Evolutionary conservation across 2,888 invertebrate genomes (phyloP).

Genomic region (Mantis religiosa): DNA sequence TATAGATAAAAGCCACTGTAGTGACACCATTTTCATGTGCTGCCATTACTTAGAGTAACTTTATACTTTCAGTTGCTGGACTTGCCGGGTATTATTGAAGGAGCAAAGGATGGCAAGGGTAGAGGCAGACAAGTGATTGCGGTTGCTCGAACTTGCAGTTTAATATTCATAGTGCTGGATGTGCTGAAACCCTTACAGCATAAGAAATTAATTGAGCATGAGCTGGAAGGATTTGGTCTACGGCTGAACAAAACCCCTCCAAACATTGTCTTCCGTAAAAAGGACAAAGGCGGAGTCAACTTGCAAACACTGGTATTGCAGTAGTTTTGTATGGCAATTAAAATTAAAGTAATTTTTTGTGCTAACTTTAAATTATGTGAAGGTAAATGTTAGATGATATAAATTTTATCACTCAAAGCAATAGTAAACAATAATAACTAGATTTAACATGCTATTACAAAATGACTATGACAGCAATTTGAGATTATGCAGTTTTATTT

Average conservation of each 20-base stretch:
- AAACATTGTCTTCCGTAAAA: slow-evolving; percentile 90
- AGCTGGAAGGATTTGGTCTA: slow-evolving; percentile 98
- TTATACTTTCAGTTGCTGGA: slow-evolving; percentile 74
- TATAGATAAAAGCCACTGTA: neutral
- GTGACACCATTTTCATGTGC: neutral
- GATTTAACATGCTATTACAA: too few relatives aligned
- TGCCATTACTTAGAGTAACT: slow-evolving; percentile 31
- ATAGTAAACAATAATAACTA: too few relatives aligned
- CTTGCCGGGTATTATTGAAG: slow-evolving; percentile 99
- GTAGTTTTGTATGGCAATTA: neutral
- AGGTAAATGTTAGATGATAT: too few relatives aligned
- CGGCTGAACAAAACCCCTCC: slow-evolving; percentile 94
- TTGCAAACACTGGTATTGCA: slow-evolving; percentile 74
- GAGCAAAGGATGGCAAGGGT: slow-evolving; percentile 99
- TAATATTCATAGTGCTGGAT: slow-evolving; percentile 96
- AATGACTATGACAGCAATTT: too few relatives aligned
- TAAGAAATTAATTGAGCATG: slow-evolving; percentile 92
- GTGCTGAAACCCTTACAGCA: slow-evolving; percentile 96
- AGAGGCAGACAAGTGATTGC: slow-evolving; percentile 98
- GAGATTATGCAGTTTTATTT: too few relatives aligned
- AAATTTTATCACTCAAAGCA: too few relatives aligned
- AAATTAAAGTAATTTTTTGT: too few relatives aligned
- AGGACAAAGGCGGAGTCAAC: slow-evolving; percentile 99
- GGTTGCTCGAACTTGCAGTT: slow-evolving; percentile 95
- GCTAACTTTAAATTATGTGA: too few relatives aligned